Evolutionary conservation across 2,888 invertebrate species (phyloP).

Genomic region (Arrhopalites spinosus): DNA sequence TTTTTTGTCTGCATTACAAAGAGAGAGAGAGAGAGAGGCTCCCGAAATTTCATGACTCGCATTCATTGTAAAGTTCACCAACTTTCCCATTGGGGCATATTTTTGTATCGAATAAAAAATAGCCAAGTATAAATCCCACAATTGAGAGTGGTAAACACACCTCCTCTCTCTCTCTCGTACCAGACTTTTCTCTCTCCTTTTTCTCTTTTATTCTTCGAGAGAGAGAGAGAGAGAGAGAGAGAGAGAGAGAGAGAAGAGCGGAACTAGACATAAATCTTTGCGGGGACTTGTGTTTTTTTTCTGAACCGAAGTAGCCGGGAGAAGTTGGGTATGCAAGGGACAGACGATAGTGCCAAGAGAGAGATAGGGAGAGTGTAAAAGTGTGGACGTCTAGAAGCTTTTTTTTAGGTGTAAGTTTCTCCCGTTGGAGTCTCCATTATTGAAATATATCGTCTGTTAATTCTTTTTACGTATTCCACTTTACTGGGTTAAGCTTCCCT

Average conservation of each 20-base stretch:
- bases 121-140: not conserved
- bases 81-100: slow-evolving; percentile 34
- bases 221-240: not conserved
- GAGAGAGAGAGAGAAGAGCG: not conserved
- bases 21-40: not conserved
- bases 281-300: not conserved
- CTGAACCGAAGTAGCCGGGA: not conserved
- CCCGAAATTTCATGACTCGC: slow-evolving; percentile 13
- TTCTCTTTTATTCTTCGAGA: not conserved
- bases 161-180: slow-evolving; percentile 12
- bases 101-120: slow-evolving; percentile 28
- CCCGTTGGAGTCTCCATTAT: slow-evolving; percentile 54
- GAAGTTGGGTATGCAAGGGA: not conserved
- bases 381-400: slow-evolving; percentile 19
- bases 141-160: slow-evolving; percentile 23
- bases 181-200: not conserved
- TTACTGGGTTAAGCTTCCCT: slow-evolving; percentile 28
- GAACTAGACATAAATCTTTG: slow-evolving; percentile 29
- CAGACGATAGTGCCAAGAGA: not conserved
- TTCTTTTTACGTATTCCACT: slow-evolving; percentile 54
- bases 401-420: slow-evolving; percentile 25
- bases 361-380: not conserved
- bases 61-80: slow-evolving; percentile 32
- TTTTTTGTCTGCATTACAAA: slow-evolving; percentile 6
- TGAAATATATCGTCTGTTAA: slow-evolving; percentile 57